Evolutionary conservation across 2,888 invertebrate species (phyloP).

Genomic region (Choreutis nemorana): DNA sequence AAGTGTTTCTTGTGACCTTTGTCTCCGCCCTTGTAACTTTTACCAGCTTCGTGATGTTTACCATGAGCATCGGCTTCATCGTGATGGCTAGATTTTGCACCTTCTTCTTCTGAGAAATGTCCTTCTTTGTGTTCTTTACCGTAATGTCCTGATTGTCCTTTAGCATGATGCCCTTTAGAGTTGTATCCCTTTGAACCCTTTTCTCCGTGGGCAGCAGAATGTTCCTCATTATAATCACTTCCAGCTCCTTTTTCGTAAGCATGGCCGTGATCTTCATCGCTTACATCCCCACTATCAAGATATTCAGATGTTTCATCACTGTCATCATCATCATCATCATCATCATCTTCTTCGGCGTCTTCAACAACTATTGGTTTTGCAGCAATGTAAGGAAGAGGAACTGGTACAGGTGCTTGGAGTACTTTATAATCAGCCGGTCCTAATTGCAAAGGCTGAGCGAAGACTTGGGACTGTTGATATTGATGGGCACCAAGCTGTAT

Average conservation of each 20-base stretch:
- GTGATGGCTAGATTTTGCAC: conserved; percentile 60
- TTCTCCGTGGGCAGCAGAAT: conserved; percentile 59
- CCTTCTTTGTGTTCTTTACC: conserved; percentile 62
- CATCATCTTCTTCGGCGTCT: conserved; percentile 37
- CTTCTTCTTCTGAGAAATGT: conserved; percentile 57
- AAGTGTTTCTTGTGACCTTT: conserved; percentile 67
- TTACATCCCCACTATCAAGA: conserved; percentile 17
- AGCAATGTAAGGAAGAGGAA: conserved; percentile 42
- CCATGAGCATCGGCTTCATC: conserved; percentile 64
- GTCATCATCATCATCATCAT: conserved; percentile 28
- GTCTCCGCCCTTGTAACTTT: conserved; percentile 63
- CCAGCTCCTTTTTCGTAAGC: conserved; percentile 47
- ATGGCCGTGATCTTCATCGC: conserved; percentile 21
- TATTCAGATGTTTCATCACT: conserved; percentile 16
- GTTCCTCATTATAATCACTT: conserved; percentile 49
- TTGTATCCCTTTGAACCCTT: conserved; percentile 66
- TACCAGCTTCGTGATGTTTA: conserved; percentile 57
- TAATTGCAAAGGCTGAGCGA: conserved; percentile 30
- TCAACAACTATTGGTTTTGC: conserved; percentile 34
- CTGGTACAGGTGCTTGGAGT: conserved; percentile 25
- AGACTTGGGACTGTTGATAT: conserved; percentile 34
- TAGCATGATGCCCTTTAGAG: conserved; percentile 57
- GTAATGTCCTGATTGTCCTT: conserved; percentile 64
- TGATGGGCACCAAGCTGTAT: conserved; percentile 43
- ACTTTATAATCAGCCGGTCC: conserved; percentile 28